phyloP scores from a whole-genome alignment of 2,797 vertebrate genomes.

The Malurus splendens region DNA sequence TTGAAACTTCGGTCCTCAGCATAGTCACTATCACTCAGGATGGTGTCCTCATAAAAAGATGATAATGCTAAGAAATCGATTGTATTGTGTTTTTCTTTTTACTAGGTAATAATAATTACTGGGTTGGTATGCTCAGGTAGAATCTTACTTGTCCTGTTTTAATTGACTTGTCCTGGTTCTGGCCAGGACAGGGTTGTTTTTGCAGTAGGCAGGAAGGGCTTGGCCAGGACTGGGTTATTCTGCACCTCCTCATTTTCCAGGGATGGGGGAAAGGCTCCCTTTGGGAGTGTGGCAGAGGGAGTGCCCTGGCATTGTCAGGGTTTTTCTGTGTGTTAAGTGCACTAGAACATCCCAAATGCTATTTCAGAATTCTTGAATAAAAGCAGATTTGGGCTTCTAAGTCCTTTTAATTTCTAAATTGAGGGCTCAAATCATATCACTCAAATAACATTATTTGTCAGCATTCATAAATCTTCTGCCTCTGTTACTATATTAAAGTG shows the following conservation, averaged over 20 bases:
- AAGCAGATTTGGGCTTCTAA: neutral
- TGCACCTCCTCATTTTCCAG: neutral
- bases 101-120: neutral
- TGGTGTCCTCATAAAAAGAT: neutral
- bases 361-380: neutral
- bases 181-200: neutral
- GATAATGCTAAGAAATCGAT: neutral
- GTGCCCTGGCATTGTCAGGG: rapidly evolving
- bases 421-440: neutral
- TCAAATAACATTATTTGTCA: neutral
- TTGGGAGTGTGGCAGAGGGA: neutral
- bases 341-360: neutral
- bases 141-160: neutral
- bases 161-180: neutral
- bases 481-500: neutral
- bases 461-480: neutral
- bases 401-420: neutral
- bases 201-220: neutral
- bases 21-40: neutral
- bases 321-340: rapidly evolving
- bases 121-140: neutral
- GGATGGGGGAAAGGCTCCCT: neutral
- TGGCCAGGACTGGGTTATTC: neutral
- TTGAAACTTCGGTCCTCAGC: neutral
- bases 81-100: neutral